These are phyloP conservation scores for Phorcus lineatus DNA, from an alignment of 2,888 invertebrate species.

Conservation along the genomic window DNA sequence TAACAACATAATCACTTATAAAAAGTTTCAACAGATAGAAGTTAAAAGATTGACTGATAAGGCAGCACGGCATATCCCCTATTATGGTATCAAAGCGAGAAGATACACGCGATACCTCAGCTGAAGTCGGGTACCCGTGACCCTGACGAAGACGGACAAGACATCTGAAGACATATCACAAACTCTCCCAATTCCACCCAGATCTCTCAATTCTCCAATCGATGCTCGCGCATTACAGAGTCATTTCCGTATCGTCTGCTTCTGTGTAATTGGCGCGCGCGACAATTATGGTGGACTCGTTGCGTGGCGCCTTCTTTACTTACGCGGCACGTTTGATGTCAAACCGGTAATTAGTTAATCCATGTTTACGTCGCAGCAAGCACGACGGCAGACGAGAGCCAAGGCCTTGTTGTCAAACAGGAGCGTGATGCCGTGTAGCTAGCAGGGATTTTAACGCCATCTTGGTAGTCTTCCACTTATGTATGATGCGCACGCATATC, in stretches of 20 bases:
- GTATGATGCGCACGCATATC: not conserved
- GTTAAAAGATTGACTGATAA: no score
- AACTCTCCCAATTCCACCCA: not conserved
- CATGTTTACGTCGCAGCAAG: constrained; percentile 14
- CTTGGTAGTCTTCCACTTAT: not conserved
- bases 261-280: constrained; percentile 22
- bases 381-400: not conserved
- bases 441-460: constrained; percentile 14
- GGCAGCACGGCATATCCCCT: no score
- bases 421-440: not conserved
- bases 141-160: not conserved
- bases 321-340: constrained; percentile 24
- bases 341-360: constrained; percentile 22
- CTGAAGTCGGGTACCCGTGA: no score
- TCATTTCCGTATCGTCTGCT: constrained; percentile 23
- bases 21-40: no score
- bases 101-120: no score
- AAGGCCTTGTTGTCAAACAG: constrained; percentile 15
- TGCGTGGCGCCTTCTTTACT: constrained; percentile 13
- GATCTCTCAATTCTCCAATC: constrained; percentile 2
- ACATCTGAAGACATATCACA: not conserved
- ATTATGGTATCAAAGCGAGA: no score
- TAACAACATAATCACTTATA: no score
- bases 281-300: constrained; percentile 18
- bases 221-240: constrained; percentile 12